Evolutionary conservation across 2,113 vertebrate genomes (phyloP).

Genomic region (Apaloderma vittatum): DNA sequence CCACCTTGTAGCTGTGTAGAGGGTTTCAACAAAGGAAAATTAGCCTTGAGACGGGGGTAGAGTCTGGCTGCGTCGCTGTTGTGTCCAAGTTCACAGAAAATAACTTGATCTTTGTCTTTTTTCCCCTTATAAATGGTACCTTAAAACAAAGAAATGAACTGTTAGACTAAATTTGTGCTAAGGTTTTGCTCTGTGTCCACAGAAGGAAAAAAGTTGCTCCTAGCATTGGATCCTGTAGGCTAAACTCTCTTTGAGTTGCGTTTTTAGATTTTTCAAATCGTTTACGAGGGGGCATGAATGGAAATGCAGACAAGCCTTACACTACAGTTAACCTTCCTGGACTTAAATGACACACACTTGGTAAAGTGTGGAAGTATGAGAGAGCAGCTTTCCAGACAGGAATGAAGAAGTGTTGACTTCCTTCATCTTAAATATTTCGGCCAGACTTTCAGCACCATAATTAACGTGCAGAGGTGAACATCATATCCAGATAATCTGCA

Average conservation of each 20-base stretch:
- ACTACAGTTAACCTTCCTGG: not conserved
- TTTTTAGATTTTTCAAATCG: conserved; percentile 14
- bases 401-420: not conserved
- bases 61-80: not conserved
- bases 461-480: not conserved
- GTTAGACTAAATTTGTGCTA: not conserved
- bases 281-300: not conserved
- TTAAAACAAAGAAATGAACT: not conserved
- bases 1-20: not conserved
- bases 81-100: not conserved
- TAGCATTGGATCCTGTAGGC: not conserved
- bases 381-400: not conserved
- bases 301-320: not conserved
- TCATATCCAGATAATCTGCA: not conserved
- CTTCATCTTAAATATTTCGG: not conserved
- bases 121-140: not conserved
- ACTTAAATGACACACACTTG: not conserved
- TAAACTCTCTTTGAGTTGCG: not conserved
- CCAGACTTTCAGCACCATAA: not conserved
- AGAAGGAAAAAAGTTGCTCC: not conserved
- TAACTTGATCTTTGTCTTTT: not conserved
- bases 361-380: not conserved
- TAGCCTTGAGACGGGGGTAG: not conserved
- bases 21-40: not conserved
- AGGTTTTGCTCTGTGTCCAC: not conserved